Base-by-base conservation (phyloP, 2,797 vertebrate species). In the Dryobates pubescens region DNA sequence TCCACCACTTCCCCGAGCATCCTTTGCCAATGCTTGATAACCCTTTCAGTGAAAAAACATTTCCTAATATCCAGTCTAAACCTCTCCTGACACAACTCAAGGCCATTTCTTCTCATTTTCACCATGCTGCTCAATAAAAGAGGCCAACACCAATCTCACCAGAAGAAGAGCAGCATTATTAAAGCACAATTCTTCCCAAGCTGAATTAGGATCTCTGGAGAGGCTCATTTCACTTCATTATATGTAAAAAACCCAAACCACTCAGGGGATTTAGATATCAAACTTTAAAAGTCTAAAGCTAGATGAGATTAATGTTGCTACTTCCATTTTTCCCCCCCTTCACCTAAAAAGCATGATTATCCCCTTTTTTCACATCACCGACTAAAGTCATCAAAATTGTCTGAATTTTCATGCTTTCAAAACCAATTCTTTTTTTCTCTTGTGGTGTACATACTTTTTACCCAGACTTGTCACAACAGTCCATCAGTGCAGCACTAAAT, bases 101-200 rank as follows among this genome's bases (percentile, higher is more conserved):
- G 47, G 45, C 27, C 26, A 5, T 38, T 30, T 75, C 32, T 27
- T 38, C 20, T 51, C 12, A 20, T 49, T 49, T 13, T 6, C 36
- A 38, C 36, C 26, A 30, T 51, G 32, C 24, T 17, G 16, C 27
- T 38, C 24, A 20, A 47, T 45, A 64, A 36, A 73, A 57, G 41
- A 73, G 41, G 64, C 18, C 3, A 6, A 36, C 12, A 59, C 13
- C 16, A 6, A 68, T 11, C 14, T 38, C 0, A 0, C 19, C 47
- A 41, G 32, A 79, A 30, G 26, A 79, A 67, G 13, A 73, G 10
- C 18, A 22, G 8, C 61, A n/a, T 69, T 58, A 58, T 61, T 56
- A 77, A 5, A 57, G 7, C 10, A 24, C 20, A 13, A 62, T 68
- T 20, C 9, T 72, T 68, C 19, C 34, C 23, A 68, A 51, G 7